phyloP scores from a whole-genome alignment of 2,797 vertebrate species.

The Eospalax fontanierii region DNA sequence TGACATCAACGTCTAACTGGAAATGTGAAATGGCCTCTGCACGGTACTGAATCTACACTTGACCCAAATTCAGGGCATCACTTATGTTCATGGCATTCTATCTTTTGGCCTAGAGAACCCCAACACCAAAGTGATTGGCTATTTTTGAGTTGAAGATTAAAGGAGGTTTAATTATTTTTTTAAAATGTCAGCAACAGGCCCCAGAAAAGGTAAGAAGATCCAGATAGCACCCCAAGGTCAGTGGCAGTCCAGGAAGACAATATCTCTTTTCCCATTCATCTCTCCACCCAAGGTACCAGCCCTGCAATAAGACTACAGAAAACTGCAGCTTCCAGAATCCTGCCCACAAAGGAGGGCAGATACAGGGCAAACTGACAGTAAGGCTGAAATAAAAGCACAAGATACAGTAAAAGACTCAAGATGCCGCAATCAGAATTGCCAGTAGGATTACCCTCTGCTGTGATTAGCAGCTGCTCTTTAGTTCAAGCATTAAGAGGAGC shows the following conservation, averaged over 20 bases:
- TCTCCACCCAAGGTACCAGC: slow-evolving; percentile 58
- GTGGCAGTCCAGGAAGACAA: fast-evolving
- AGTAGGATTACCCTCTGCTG: slow-evolving; percentile 79
- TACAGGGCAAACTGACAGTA: slow-evolving; percentile 77
- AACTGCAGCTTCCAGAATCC: slow-evolving; percentile 54
- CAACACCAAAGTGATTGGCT: slow-evolving; percentile 6
- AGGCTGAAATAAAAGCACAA: slow-evolving; percentile 3
- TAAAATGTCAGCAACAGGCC: not conserved
- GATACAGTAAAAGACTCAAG: slow-evolving; percentile 74
- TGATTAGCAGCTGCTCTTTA: slow-evolving; percentile 88
- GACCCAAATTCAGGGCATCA: slow-evolving; percentile 18
- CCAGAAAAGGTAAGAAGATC: not conserved
- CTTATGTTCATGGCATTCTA: not conserved
- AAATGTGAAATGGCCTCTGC: not conserved
- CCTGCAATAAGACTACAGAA: slow-evolving; percentile 58
- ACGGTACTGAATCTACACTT: slow-evolving; percentile 18
- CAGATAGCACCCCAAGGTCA: not conserved
- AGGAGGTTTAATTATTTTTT: slow-evolving; percentile 40
- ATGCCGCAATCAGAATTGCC: slow-evolving; percentile 76
- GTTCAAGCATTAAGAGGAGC: slow-evolving; percentile 72
- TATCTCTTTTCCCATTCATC: not conserved
- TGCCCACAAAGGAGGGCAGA: slow-evolving; percentile 73
- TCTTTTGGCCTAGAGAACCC: not conserved
- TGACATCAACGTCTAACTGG: not conserved
- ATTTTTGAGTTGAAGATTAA: slow-evolving; percentile 48